Base-by-base conservation (phyloP, 2,888 invertebrate genomes). In the Drosophila ezoana region DNA sequence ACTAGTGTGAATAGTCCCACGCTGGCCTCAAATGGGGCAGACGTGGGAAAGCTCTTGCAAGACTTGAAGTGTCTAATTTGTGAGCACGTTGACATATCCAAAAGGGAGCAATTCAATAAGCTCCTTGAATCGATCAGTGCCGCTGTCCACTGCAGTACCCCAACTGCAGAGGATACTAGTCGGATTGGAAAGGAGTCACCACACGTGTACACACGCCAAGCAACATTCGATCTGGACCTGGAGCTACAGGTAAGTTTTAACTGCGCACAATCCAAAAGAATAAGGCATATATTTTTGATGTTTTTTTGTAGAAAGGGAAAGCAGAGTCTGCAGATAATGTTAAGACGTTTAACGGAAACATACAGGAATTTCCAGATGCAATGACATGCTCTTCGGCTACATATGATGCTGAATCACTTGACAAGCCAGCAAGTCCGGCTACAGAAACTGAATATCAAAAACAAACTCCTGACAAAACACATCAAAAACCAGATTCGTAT, bases 321-420 rank as follows among this genome's bases (percentile, higher is more conserved):
- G 28, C 48, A 11, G 58, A 43, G 23, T 10, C 16, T 0, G 16
- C 10, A 0, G 65, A 66, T 11, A 14, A 28, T 20, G 16, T 13
- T 13, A 40, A 20, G 14, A 32, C 33, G 8, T 35, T 53, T 2
- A 61, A 57, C 14, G 48, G 13, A 11, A 72, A 67, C 14, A n/a
- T 64, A 1, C 68, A 81, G n/a, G 63, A 66, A 6, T 64, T 86
- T 33, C 83, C 82, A 9, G 81, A 83, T 61, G 66, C 52, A 9
- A 83, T 84, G 84, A 79, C 76, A 14, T 81, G 77, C 14, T 87
- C 83, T 0, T 72, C 87, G 23, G 68, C 87, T 8, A 86, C 87
- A 1, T 83, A 59, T 23, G 81, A 86, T 45, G 77, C 77, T 9
- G 85, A 83, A 20, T 32, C 79, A 2, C 13, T 48, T 10, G 59